Evolutionary conservation across 2,888 invertebrate genomes (phyloP), one percentile per base, ranked within the genome.

Genomic region (Gnatocerus cornutus): DNA sequence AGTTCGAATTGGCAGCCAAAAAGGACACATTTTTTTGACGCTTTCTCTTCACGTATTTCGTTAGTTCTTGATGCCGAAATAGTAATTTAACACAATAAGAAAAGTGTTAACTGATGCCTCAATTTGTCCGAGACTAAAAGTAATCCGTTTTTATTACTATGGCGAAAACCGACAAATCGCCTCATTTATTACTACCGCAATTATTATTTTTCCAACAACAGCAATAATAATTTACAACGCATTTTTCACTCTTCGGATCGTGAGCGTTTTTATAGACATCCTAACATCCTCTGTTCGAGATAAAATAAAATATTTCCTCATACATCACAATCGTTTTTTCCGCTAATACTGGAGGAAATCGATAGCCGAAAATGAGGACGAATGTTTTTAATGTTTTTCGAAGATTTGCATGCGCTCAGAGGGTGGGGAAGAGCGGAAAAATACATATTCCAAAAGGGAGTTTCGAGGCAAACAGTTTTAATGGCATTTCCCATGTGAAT

Each of bases 141-240:
- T 21, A 21, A 21, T 21, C 1, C 21, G 4, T 4, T 21, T 21
- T 33, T 33, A 33, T 33, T 33, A 33, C n/a, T n/a, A 9, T 6
- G 33, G 33, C 33, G 3, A 14, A 12, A 43, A 43, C 14, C 10
- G n/a, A 12, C 43, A 43, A 43, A 43, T 43, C 6, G 7, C 10
- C 14, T 12, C 43, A 43, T 43, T 43, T 43, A 43, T 43, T 43
- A 43, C 33, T 6, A 7, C 33, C 7, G 7, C 33, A 33, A 33
- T 33, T 33, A 33, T 33, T 33, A 9, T 33, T n/a, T 9, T 33
- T 33, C n/a, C 33, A 48, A 48, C 48, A 48, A 16, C 48, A 12
- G 45, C 45, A 45, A 45, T 45, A 45, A 45, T 45, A 45, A 45
- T 45, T 12, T 45, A 45, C 12, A 45, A 13, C 45, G 7, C 45